phyloP scores from a whole-genome alignment of 2,797 vertebrate species.

The Phrynocephalus forsythii region DNA sequence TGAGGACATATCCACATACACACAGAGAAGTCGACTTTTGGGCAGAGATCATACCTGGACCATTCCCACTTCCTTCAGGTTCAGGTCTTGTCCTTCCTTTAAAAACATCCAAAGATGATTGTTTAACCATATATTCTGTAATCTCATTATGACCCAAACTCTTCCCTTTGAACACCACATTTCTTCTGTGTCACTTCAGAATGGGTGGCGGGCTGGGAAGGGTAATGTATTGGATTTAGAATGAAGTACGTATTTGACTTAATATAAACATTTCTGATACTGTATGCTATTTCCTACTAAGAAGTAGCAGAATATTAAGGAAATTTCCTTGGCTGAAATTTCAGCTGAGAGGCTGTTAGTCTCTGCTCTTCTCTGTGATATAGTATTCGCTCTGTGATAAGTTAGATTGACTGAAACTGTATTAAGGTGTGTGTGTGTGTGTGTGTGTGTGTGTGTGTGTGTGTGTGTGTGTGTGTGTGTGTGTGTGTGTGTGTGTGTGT shows the following conservation, averaged over 20 bases:
- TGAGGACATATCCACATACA: not conserved
- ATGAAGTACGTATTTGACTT: too few species aligned
- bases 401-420: slow-evolving; percentile 52
- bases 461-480: too few species aligned
- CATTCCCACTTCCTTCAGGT: not conserved
- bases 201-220: too few species aligned
- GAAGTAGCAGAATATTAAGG: not conserved
- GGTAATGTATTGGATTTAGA: too few species aligned
- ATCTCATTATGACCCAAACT: not conserved
- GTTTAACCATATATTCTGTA: too few species aligned
- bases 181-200: too few species aligned
- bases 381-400: slow-evolving; percentile 20
- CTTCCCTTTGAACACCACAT: not conserved
- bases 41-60: not conserved
- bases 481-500: too few species aligned
- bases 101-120: not conserved
- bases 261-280: too few species aligned
- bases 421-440: too few species aligned
- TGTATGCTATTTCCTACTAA: too few species aligned
- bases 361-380: not conserved
- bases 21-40: not conserved
- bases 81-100: not conserved
- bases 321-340: not conserved
- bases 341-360: not conserved
- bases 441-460: too few species aligned